These are phyloP conservation scores for Pachycephus smyrnensis DNA, from an alignment of 2,888 invertebrate genomes.

Conservation along the genomic window DNA sequence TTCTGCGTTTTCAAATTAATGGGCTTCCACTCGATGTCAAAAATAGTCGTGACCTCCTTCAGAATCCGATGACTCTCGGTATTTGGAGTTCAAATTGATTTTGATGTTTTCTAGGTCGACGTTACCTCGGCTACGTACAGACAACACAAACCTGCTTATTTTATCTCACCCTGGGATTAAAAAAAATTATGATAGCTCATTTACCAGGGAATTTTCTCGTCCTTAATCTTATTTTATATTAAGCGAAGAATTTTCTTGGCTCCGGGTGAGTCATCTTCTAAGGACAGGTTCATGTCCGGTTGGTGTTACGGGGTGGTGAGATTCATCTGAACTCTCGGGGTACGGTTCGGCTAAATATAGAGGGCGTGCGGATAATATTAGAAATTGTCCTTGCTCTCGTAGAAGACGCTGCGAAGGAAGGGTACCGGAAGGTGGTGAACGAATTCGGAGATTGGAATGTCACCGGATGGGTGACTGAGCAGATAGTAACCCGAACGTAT, in stretches of 20 bases:
- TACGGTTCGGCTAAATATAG: neutral
- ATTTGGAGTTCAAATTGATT: neutral
- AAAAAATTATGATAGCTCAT: neutral
- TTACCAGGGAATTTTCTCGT: neutral
- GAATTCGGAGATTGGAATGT: neutral
- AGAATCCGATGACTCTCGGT: slow-evolving; percentile 14
- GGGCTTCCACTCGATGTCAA: slow-evolving; percentile 17
- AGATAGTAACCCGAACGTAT: neutral
- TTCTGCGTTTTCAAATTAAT: neutral
- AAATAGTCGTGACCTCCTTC: slow-evolving; percentile 37
- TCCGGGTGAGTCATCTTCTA: neutral
- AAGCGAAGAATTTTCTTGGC: neutral
- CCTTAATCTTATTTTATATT: neutral
- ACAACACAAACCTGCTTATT: neutral
- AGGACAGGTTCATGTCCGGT: neutral
- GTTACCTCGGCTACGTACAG: neutral
- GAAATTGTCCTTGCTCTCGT: neutral
- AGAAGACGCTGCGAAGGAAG: neutral
- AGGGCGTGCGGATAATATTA: neutral
- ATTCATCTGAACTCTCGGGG: neutral
- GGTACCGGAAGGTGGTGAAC: neutral
- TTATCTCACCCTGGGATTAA: neutral
- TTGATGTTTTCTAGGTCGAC: neutral
- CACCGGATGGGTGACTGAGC: neutral
- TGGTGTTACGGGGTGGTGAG: neutral